phyloP scores from a whole-genome alignment of 2,888 invertebrate species.

The Chouioia cunea region DNA sequence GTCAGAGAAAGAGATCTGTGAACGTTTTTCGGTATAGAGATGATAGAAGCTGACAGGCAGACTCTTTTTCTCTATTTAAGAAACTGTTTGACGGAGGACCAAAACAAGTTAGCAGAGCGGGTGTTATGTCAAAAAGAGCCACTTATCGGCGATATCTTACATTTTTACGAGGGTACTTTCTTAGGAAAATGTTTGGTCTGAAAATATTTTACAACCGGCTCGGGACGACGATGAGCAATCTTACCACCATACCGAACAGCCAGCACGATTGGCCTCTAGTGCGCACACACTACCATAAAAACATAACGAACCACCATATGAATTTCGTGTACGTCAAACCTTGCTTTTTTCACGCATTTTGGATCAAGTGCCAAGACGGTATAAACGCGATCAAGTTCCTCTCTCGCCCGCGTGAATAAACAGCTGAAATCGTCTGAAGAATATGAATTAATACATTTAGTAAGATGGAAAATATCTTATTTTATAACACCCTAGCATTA shows the following conservation, averaged over 20 bases:
- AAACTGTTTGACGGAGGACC: too few relatives aligned
- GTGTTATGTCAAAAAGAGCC: conserved; percentile 45
- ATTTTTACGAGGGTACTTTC: conserved; percentile 50
- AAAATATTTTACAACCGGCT: conserved; percentile 43
- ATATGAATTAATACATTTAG: not conserved
- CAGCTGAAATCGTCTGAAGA: conserved; percentile 17
- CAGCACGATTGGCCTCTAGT: conserved; percentile 7
- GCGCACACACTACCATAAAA: conserved; percentile 27
- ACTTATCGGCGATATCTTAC: conserved; percentile 49
- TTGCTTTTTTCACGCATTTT: conserved; percentile 22
- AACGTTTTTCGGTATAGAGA: conserved; percentile 26
- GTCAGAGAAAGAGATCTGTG: not conserved
- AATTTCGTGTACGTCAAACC: conserved; percentile 9
- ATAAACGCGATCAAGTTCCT: not conserved
- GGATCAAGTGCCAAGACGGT: conserved; percentile 26
- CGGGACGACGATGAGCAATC: not conserved
- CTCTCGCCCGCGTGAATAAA: conserved; percentile 17
- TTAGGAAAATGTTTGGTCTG: conserved; percentile 48
- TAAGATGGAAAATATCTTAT: too few relatives aligned
- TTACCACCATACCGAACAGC: too few relatives aligned
- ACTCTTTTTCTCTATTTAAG: conserved; percentile 6
- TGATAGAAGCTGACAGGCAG: conserved; percentile 15
- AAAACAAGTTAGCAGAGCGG: not conserved
- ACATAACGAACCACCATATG: conserved; percentile 13
- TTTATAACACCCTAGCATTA: too few relatives aligned